Conservation (phyloP, 2,113 vertebrate species). For the Phaethornis superciliosus region DNA sequence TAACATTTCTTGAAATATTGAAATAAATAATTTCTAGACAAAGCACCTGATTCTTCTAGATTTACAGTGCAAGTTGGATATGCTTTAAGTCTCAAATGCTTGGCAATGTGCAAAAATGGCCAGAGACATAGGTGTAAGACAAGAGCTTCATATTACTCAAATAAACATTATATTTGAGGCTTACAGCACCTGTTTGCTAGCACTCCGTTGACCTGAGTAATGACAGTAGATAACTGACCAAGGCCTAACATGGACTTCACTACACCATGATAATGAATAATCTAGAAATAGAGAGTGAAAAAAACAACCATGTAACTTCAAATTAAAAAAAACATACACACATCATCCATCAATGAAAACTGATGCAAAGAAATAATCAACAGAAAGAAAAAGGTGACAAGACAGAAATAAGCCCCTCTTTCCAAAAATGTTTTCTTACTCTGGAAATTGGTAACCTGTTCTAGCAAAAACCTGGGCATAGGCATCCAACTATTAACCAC, state of each 20-base stretch:
- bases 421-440: not conserved
- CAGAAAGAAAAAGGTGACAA: not conserved
- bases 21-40: not conserved
- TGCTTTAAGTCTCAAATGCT: not conserved
- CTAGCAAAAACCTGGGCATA: not conserved
- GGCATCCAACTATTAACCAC: not conserved
- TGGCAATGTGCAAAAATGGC: not conserved
- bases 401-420: not conserved
- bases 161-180: not conserved
- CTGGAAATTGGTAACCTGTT: not conserved
- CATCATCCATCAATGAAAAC: not conserved
- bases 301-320: not conserved
- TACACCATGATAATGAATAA: slow-evolving; percentile 94
- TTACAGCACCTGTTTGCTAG: slow-evolving; percentile 88
- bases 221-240: slow-evolving; percentile 94
- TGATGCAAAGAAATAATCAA: not conserved
- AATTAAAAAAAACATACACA: not conserved
- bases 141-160: not conserved
- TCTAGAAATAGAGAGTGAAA: slow-evolving; percentile 73
- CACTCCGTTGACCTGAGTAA: slow-evolving; percentile 96
- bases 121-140: not conserved
- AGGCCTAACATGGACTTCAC: slow-evolving; percentile 97
- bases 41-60: not conserved
- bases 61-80: not conserved
- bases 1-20: not conserved